These are phyloP conservation scores for Stomorhina lunata DNA, from an alignment of 2,888 invertebrate genomes.

Conservation along the genomic window DNA sequence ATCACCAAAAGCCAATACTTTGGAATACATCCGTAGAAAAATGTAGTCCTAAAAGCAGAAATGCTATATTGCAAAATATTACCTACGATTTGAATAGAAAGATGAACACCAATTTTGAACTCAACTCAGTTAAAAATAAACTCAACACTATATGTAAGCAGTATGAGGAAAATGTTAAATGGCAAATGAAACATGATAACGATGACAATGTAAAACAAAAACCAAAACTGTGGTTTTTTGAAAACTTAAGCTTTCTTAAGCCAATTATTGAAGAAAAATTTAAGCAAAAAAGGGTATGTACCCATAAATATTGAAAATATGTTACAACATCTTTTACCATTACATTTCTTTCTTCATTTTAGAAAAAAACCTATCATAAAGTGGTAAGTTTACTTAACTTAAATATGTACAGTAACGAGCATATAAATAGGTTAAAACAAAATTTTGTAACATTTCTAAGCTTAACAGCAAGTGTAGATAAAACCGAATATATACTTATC, in stretches of 20 bases:
- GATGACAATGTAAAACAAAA: neutral
- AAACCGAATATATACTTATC: too few relatives aligned
- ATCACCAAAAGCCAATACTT: constrained; percentile 47
- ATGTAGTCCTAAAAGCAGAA: constrained; percentile 46
- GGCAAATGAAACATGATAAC: neutral
- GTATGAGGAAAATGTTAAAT: constrained; percentile 55
- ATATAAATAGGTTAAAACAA: too few relatives aligned
- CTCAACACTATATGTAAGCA: constrained; percentile 52
- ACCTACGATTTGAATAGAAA: constrained; percentile 43
- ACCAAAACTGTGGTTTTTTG: constrained; percentile 58
- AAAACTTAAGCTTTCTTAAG: constrained; percentile 61
- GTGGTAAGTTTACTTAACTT: constrained; percentile 62
- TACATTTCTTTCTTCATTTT: neutral
- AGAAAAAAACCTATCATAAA: constrained; percentile 52
- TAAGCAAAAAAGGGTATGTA: constrained; percentile 53
- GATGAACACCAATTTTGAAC: constrained; percentile 41
- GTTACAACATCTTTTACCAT: neutral
- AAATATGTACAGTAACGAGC: too few relatives aligned
- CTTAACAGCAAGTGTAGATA: too few relatives aligned
- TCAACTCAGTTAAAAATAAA: constrained; percentile 51
- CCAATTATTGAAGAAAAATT: constrained; percentile 49
- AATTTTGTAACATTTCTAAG: too few relatives aligned
- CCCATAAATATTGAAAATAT: too few relatives aligned
- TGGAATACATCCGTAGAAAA: constrained; percentile 50
- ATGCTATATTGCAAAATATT: constrained; percentile 43